Evolutionary conservation across 2,113 vertebrate species (phyloP), one percentile per base, ranked within the genome.

Genomic region (Chlorodrepanis virens): DNA sequence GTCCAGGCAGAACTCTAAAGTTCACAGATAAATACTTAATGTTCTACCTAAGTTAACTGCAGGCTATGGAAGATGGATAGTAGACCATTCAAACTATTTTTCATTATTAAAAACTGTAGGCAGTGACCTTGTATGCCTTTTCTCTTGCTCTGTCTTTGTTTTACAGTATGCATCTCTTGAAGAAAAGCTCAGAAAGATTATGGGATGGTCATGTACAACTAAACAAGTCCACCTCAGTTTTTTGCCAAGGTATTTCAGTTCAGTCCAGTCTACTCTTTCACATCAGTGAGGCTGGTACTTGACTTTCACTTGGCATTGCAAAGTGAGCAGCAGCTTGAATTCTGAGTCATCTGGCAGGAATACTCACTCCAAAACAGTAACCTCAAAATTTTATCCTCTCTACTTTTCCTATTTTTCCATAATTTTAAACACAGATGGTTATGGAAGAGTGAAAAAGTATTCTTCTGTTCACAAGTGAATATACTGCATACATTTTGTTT

Each of bases 261-360:
- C 25, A 59, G 60, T 57, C 29, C 40, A 42, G 29, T 61, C 45
- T 89, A 25, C 42, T 65, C 70, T 85, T 86, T 80, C 54, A 80
- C 37, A 42, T 54, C 47, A 69, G 50, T 85, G 37, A 92, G 75
- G 54, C 8, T 80, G 22, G 22, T 80, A 61, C 22, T 83, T 83
- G 54, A 77, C 71, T 94, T 95, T 83, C 49, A 93, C 45, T 91
- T 93, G 92, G 82, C 60, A 83, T 83, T 91, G 54, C 57, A n/a
- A 93, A 94, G 16, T 87, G 29, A 91, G 42, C 75, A 96, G 68
- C 71, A 91, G 45, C 57, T 89, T 94, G 87, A 94, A 85, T 75
- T 71, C 80, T 52, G 69, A 92, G 33, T 94, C 78, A 83, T 74
- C 54, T 91, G 67, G 37, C 81, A 91, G 20, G 35, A 45, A 63